These are phyloP conservation scores for Xestia xanthographa DNA, from an alignment of 2,888 invertebrate species.

Conservation along the genomic window DNA sequence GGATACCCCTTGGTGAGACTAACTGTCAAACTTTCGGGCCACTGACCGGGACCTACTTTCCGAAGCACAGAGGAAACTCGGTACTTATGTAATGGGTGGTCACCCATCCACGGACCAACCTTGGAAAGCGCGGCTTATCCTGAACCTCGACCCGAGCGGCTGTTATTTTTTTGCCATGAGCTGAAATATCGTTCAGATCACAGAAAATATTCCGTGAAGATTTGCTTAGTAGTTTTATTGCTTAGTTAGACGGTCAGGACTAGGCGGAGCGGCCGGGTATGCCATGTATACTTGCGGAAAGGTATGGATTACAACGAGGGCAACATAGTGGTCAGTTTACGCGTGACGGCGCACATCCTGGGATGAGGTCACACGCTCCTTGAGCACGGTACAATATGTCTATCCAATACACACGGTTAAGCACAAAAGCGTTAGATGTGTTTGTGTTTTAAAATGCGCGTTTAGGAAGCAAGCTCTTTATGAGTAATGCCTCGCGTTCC, in stretches of 20 bases:
- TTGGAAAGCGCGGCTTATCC: not conserved
- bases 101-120: not conserved
- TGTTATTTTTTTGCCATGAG: not conserved
- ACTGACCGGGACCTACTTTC: not conserved
- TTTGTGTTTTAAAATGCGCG: conserved; percentile 14
- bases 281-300: conserved; percentile 59
- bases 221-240: conserved; percentile 20
- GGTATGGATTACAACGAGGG: conserved; percentile 84
- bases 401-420: conserved; percentile 58
- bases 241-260: conserved; percentile 23
- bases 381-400: conserved; percentile 83
- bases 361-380: conserved; percentile 85
- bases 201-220: not conserved
- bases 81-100: not conserved
- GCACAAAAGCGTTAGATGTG: conserved; percentile 26
- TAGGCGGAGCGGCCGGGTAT: conserved; percentile 23
- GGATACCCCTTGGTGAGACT: not conserved
- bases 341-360: conserved; percentile 79
- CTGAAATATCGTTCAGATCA: not conserved
- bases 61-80: not conserved
- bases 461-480: not conserved
- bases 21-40: not conserved
- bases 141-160: not conserved
- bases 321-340: conserved; percentile 83
- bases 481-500: not conserved